Percentiles rank a stretch among this genome's conserved stretches.
Conservation (phyloP, 2,888 invertebrate genomes). For the Lycia hirtaria region DNA sequence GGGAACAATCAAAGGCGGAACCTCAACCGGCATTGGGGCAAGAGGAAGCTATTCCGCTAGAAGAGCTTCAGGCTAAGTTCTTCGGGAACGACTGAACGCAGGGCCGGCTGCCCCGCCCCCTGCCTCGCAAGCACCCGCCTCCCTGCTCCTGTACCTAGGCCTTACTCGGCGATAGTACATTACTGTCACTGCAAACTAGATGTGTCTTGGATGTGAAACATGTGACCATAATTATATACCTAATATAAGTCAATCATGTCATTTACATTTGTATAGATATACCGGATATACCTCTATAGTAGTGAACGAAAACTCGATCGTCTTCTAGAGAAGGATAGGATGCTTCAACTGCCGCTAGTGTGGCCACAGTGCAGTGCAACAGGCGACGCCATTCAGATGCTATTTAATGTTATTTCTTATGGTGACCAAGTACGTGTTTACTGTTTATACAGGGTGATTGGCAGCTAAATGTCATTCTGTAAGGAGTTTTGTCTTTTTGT, state of each 20-base stretch:
- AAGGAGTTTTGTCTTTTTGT: not conserved
- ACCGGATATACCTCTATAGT: not conserved
- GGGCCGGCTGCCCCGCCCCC: conserved; percentile 2
- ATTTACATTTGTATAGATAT: not conserved
- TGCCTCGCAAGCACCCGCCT: conserved; percentile 6
- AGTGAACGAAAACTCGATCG: not conserved
- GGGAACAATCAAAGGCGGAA: conserved; percentile 75
- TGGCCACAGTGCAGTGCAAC: not conserved
- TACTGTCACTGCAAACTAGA: not conserved
- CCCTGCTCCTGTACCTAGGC: not conserved
- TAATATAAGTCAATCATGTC: not conserved
- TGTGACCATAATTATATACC: too few species aligned
- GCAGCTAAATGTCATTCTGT: too few species aligned
- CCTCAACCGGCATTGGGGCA: conserved; percentile 73
- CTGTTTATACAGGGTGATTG: not conserved
- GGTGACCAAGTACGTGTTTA: not conserved
- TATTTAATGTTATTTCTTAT: not conserved
- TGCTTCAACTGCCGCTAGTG: not conserved
- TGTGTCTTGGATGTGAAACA: not conserved
- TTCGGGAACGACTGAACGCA: conserved; percentile 60
- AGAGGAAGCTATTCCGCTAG: conserved; percentile 70
- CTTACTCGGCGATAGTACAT: not conserved
- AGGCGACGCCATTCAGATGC: conserved; percentile 8
- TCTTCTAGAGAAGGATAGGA: not conserved
- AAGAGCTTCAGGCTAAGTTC: conserved; percentile 64